Evolutionary conservation across 2,113 vertebrate species (phyloP).

Genomic region (Myocastor coypus): DNA sequence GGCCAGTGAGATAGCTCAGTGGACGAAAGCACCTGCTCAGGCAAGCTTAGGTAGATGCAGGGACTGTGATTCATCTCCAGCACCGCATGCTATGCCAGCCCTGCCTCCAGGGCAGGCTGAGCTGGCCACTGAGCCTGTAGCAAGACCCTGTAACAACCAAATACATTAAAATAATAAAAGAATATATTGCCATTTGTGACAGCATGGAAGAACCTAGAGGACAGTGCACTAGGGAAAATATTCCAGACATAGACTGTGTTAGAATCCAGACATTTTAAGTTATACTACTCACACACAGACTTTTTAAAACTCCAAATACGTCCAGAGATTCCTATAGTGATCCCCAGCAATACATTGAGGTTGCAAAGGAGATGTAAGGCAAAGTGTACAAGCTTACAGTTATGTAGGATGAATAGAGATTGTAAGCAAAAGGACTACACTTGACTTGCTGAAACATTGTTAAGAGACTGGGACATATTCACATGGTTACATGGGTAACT

Average conservation of each 20-base stretch:
- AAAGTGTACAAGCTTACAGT: not conserved
- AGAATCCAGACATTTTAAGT: not conserved
- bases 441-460: not conserved
- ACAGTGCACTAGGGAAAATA: not conserved
- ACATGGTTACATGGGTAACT: not conserved
- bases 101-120: too few species aligned
- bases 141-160: too few species aligned
- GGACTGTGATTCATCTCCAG: too few species aligned
- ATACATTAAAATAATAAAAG: not conserved
- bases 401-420: not conserved
- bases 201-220: not conserved
- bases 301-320: not conserved
- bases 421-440: not conserved
- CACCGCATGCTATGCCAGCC: too few species aligned
- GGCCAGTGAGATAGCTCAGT: too few species aligned
- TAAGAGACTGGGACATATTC: not conserved
- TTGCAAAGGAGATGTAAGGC: not conserved
- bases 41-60: too few species aligned
- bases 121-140: too few species aligned
- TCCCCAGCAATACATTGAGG: not conserved
- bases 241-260: not conserved
- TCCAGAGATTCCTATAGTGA: not conserved
- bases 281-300: not conserved
- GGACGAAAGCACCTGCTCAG: too few species aligned
- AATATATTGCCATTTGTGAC: not conserved